Evolutionary conservation across 2,888 invertebrate genomes (phyloP).

Genomic region (Argyresthia albistria): DNA sequence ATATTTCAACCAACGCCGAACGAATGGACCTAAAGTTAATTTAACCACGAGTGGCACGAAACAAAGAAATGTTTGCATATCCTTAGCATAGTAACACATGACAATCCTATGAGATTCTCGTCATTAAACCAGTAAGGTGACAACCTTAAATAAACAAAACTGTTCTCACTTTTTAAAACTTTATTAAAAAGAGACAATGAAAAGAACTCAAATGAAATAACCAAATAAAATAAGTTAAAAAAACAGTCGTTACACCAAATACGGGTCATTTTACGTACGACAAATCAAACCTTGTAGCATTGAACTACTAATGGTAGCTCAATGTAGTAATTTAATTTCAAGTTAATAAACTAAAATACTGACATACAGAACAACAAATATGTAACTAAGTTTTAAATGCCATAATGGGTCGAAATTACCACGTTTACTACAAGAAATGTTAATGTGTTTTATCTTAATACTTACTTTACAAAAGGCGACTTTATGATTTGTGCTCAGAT

Average conservation of each 20-base stretch:
- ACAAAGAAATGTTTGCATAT: no score
- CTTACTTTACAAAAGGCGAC: no score
- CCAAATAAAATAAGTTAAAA: slow-evolving; percentile 4
- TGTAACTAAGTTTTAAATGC: slow-evolving; percentile 14
- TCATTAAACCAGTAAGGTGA: not conserved
- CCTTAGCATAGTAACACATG: no score
- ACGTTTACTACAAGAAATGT: no score
- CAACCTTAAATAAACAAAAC: no score
- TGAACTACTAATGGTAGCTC: no score
- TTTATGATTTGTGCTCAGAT: no score
- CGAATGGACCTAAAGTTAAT: no score
- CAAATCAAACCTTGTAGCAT: not conserved
- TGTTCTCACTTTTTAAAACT: slow-evolving; percentile 2
- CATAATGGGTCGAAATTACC: not conserved
- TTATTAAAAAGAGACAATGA: slow-evolving; percentile 23
- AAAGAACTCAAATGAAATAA: slow-evolving; percentile 23
- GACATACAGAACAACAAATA: slow-evolving; percentile 8
- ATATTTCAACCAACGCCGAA: no score
- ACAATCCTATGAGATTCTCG: no score
- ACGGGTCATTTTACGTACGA: not conserved
- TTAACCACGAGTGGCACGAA: no score
- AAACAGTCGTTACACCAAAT: slow-evolving; percentile 16
- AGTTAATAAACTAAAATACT: slow-evolving; percentile 11
- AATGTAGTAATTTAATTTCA: not conserved
- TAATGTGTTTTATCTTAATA: no score